phyloP scores from a whole-genome alignment of 2,888 invertebrate species.

The Phania funesta region DNA sequence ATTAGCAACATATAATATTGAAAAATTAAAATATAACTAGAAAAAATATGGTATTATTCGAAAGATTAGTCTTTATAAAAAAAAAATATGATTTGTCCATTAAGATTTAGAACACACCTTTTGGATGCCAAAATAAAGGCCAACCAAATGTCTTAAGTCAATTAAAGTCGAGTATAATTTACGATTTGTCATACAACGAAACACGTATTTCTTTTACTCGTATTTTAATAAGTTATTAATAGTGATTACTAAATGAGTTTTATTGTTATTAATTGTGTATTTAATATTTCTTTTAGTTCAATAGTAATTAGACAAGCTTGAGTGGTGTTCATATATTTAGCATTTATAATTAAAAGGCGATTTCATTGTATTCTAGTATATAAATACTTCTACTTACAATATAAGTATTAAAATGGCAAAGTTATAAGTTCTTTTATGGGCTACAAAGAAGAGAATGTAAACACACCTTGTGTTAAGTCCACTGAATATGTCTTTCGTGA shows the following conservation, averaged over 20 bases:
- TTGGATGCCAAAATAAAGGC: slow-evolving; percentile 9
- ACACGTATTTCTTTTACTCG: not conserved
- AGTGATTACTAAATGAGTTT: not conserved
- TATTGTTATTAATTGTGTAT: slow-evolving; percentile 31
- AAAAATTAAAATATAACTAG: too few species aligned
- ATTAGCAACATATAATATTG: slow-evolving; percentile 7
- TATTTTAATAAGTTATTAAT: not conserved
- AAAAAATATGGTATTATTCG: slow-evolving; percentile 48
- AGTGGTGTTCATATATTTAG: not conserved
- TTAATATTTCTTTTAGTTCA: slow-evolving; percentile 8
- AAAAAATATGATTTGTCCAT: not conserved
- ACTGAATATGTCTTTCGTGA: slow-evolving; percentile 24
- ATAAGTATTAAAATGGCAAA: too few species aligned
- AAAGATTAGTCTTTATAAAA: slow-evolving; percentile 39
- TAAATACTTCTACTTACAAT: too few species aligned
- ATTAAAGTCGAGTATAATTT: slow-evolving; percentile 20
- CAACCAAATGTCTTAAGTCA: not conserved
- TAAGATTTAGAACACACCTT: slow-evolving; percentile 48
- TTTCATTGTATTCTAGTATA: slow-evolving; percentile 12
- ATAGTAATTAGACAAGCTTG: slow-evolving; percentile 7
- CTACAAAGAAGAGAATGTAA: too few species aligned
- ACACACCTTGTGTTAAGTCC: slow-evolving; percentile 27
- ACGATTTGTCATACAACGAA: slow-evolving; percentile 40
- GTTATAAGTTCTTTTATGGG: too few species aligned
- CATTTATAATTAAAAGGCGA: slow-evolving; percentile 25